A percentile compares a stretch with the other conserved stretches of the same genome.
Conservation (phyloP, 2,888 invertebrate species). For the Stegana nigrithorax region DNA sequence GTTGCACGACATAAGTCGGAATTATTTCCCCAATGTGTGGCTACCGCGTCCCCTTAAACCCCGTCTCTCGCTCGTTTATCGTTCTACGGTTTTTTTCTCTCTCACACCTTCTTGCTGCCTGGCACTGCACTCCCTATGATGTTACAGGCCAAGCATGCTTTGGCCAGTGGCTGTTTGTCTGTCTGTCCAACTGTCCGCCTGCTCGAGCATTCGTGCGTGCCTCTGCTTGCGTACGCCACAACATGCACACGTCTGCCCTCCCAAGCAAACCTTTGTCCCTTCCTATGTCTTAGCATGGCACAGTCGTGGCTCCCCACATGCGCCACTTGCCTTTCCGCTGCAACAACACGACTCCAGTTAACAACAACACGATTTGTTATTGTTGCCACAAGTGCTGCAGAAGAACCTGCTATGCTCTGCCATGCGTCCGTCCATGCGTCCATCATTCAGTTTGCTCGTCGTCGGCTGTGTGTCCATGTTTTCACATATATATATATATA, state of each 20-base stretch:
- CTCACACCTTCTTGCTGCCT: neutral
- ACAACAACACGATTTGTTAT: constrained; percentile 59
- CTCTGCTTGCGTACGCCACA: constrained; percentile 4
- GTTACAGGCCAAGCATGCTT: neutral
- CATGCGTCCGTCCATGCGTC: neutral
- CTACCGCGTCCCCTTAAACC: neutral
- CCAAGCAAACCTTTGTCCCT: neutral
- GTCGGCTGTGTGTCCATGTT: too few species aligned
- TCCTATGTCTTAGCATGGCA: neutral
- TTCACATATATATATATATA: too few species aligned
- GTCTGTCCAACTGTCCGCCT: neutral
- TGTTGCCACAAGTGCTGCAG: constrained; percentile 31
- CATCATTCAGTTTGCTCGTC: constrained; percentile 1
- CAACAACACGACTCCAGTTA: constrained; percentile 44
- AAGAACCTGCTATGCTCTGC: neutral
- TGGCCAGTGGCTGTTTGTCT: neutral
- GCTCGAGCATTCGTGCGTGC: constrained; percentile 16
- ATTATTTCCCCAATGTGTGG: too few species aligned
- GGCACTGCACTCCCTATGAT: neutral
- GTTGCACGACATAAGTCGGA: neutral
- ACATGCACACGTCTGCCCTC: too few species aligned
- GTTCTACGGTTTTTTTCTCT: neutral
- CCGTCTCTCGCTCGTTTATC: neutral
- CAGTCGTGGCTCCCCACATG: neutral
- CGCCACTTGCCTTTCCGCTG: neutral